phyloP scores from a whole-genome alignment of 2,113 vertebrate species.

The Blennius ocellaris region DNA sequence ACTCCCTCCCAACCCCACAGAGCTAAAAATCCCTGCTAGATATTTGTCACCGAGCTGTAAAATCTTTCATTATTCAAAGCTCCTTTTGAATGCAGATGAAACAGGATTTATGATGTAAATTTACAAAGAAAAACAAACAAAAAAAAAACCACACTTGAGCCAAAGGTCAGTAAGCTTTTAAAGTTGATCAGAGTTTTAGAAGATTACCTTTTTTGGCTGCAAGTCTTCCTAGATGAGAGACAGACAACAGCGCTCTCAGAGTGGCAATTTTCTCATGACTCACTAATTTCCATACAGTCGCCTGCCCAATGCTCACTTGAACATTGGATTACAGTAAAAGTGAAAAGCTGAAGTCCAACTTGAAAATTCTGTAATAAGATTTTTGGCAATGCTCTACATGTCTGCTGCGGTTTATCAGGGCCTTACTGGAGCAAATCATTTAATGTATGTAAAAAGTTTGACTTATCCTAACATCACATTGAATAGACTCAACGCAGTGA shows the following conservation, averaged over 20 bases:
- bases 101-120: neutral
- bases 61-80: neutral
- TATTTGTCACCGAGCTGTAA: constrained; percentile 17
- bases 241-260: neutral
- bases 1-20: constrained; percentile 24
- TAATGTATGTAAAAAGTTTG: constrained; percentile 27
- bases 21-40: constrained; percentile 6
- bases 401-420: constrained; percentile 29
- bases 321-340: constrained; percentile 15
- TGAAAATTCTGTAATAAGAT: constrained; percentile 5
- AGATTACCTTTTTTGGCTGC: neutral
- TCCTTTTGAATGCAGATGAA: neutral
- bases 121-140: neutral
- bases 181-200: neutral
- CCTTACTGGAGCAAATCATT: constrained; percentile 34
- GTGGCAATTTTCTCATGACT: constrained; percentile 39
- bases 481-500: constrained; percentile 43
- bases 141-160: neutral
- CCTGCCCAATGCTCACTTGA: neutral
- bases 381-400: constrained; percentile 34
- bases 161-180: neutral
- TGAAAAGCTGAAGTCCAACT: constrained; percentile 16
- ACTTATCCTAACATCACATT: constrained; percentile 2
- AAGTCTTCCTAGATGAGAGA: constrained; percentile 11
- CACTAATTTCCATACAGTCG: constrained; percentile 17